These are phyloP conservation scores for Sminthurides bifidus DNA, from an alignment of 1,140 invertebrate genomes.

Conservation along the genomic window DNA sequence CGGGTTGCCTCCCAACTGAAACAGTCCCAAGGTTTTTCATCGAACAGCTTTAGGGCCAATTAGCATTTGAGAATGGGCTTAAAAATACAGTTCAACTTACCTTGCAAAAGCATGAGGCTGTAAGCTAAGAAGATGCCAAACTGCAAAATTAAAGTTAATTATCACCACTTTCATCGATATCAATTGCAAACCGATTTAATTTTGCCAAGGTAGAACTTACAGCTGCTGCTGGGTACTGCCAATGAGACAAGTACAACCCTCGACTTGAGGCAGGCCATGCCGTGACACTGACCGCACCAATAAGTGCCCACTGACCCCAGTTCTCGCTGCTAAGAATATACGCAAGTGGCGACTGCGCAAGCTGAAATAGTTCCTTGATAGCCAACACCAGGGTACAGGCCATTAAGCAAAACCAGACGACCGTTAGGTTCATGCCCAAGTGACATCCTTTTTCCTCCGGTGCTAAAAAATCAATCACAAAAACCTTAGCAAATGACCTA, in stretches of 20 bases:
- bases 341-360: conserved; percentile 24
- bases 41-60: not conserved
- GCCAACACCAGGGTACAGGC: conserved; percentile 29
- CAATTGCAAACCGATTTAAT: not conserved
- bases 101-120: conserved; percentile 66
- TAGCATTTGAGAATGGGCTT: not conserved
- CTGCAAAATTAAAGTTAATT: conserved; percentile 3
- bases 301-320: conserved; percentile 65
- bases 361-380: conserved; percentile 36
- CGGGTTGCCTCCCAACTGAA: conserved; percentile 61
- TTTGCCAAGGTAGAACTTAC: conserved; percentile 33
- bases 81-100: not conserved
- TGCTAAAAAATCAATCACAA: too few species aligned
- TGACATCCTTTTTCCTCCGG: not conserved
- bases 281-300: conserved; percentile 43
- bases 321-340: conserved; percentile 46
- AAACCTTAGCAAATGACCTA: too few species aligned
- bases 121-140: conserved; percentile 62
- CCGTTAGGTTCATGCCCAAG: conserved; percentile 1
- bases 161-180: not conserved
- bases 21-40: not conserved
- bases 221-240: conserved; percentile 73
- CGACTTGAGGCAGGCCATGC: conserved; percentile 8
- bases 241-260: conserved; percentile 33
- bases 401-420: conserved; percentile 29